These are phyloP conservation scores for Nymphalis urticae DNA, from an alignment of 2,888 invertebrate genomes.

Conservation along the genomic window DNA sequence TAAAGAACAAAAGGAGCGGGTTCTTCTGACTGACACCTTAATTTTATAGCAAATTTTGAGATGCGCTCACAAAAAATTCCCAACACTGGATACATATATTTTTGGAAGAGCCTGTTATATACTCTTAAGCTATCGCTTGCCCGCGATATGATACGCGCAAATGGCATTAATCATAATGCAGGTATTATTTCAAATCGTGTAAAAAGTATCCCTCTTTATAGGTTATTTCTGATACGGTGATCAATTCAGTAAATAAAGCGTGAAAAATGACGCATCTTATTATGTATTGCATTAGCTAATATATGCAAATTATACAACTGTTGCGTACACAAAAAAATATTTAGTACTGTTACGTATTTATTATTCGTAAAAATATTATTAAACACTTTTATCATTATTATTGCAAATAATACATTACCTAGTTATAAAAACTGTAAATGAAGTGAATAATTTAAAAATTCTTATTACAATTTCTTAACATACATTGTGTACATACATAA, in stretches of 20 bases:
- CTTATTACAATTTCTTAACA: too few relatives aligned
- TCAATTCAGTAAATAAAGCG: conserved; percentile 11
- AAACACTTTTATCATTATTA: too few relatives aligned
- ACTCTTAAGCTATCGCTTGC: not conserved
- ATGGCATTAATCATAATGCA: not conserved
- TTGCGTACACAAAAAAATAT: not conserved
- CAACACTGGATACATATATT: too few relatives aligned
- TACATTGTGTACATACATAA: too few relatives aligned
- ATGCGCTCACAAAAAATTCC: not conserved
- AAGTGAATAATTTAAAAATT: too few relatives aligned
- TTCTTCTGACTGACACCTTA: conserved; percentile 7
- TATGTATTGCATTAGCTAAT: not conserved
- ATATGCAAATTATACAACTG: not conserved
- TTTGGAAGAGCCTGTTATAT: too few relatives aligned
- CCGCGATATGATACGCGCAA: not conserved
- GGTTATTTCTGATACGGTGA: conserved; percentile 5
- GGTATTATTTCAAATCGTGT: not conserved
- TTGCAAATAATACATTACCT: too few relatives aligned
- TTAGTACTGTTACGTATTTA: not conserved
- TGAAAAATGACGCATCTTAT: not conserved
- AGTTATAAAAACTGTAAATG: too few relatives aligned
- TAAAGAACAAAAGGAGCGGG: not conserved
- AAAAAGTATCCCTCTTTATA: not conserved
- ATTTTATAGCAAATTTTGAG: not conserved
- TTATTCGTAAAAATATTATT: too few relatives aligned